Evolutionary conservation across 1,140 invertebrate genomes (phyloP), one percentile per base, ranked within the genome.

Genomic region (Tetranychus urticae): DNA sequence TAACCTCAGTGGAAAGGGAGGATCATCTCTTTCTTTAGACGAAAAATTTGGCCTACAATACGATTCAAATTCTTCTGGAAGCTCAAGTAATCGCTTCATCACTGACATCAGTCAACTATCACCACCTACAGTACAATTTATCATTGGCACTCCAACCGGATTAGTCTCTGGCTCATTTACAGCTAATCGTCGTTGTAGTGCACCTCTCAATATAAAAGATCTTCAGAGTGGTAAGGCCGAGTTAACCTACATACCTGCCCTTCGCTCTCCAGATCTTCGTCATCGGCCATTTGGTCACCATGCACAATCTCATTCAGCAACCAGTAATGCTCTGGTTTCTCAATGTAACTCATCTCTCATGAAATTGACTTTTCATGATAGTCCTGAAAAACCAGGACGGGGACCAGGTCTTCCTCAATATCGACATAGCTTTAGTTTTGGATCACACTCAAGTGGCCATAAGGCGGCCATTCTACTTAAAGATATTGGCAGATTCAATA

Each of bases 41-140:
- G 39, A 42, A 5, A 42, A 42, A 42, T 42, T 10, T 42, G 39
- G 39, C 39, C 1, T 10, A 42, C 39, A 42, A 42, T 6, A 0
- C 0, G 0, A 42, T 10, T 42, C 39, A 5, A 42, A 42, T 48
- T 63, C 62, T 10, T 36, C 62, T 39, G 63, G 60, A 23, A 23
- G 23, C 46, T 23, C 14, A n/a, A 14, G 56, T 48, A 62, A 46
- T 39, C 3, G 47, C n/a, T 58, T 64, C 13, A 54, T 63, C 23
- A 46, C 63, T n/a, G 63, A 64, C 56, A 61, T 64, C n/a, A 64
- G 60, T 60, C 60, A 64, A 60, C 33, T 64, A 33, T 62, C 63
- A 14, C 63, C 63, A 36, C 63, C 63, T 34, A 42, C 45, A 8
- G 56, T 64, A n/a, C 63, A 64, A 34, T 64, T 64, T 59, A 31